A percentile compares a stretch with the other conserved stretches of the same genome.
phyloP scores from a whole-genome alignment of 2,888 invertebrate genomes.

The Clusia tigrina region DNA sequence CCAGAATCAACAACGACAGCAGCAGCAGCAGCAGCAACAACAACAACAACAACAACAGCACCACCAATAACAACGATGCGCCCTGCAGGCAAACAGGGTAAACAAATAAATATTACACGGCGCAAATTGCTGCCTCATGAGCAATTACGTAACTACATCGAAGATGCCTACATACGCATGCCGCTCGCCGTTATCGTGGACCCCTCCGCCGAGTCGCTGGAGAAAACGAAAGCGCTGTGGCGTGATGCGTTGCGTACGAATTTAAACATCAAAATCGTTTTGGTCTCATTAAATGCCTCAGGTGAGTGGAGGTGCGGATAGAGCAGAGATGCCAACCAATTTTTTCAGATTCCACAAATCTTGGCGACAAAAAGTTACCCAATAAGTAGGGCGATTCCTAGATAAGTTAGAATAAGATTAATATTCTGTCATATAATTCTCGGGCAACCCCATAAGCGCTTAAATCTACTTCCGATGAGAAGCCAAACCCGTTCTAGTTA shows the following conservation, averaged over 20 bases:
- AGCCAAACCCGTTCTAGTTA: too few relatives aligned
- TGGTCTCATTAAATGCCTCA: slow-evolving; percentile 61
- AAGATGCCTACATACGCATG: slow-evolving; percentile 63
- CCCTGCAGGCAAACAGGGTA: slow-evolving; percentile 49
- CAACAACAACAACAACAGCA: slow-evolving; percentile 34
- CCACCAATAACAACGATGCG: slow-evolving; percentile 15
- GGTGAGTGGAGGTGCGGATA: too few relatives aligned
- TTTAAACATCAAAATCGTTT: slow-evolving; percentile 62
- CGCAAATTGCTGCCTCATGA: slow-evolving; percentile 59
- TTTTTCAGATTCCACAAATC: not conserved
- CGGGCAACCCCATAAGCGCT: too few relatives aligned
- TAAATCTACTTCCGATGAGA: too few relatives aligned
- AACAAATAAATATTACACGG: slow-evolving; percentile 53
- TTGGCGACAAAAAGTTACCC: not conserved
- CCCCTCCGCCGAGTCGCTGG: slow-evolving; percentile 58
- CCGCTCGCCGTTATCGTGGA: slow-evolving; percentile 64
- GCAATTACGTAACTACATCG: slow-evolving; percentile 62
- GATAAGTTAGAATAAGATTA: too few relatives aligned
- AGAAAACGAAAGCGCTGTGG: slow-evolving; percentile 60
- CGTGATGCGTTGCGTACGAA: slow-evolving; percentile 61
- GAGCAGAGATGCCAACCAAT: not conserved
- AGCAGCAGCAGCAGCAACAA: slow-evolving; percentile 35
- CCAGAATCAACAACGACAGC: slow-evolving; percentile 34
- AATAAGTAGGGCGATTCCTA: not conserved
- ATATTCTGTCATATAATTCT: too few relatives aligned